Conservation (phyloP, 2,888 invertebrate species). For the Heliothis peltigera region DNA sequence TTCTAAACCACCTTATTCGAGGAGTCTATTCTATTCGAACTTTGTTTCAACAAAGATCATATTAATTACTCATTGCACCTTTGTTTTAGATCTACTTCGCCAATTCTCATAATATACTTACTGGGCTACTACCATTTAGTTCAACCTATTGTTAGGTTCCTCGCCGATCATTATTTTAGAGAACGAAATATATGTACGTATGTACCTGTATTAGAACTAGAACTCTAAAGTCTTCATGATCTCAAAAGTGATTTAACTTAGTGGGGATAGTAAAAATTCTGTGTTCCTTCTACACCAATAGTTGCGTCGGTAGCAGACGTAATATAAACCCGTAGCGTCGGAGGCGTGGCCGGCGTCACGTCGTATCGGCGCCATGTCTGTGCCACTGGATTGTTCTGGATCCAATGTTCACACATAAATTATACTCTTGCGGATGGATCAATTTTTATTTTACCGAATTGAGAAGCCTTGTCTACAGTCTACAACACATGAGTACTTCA, state of each 20-base stretch:
- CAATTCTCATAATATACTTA: slow-evolving; percentile 55
- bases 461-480: slow-evolving; percentile 10
- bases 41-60: slow-evolving; percentile 29
- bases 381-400: slow-evolving; percentile 78
- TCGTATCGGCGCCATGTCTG: slow-evolving; percentile 83
- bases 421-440: slow-evolving; percentile 57
- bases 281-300: slow-evolving; percentile 67
- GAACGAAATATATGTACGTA: slow-evolving; percentile 24
- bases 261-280: slow-evolving; percentile 63
- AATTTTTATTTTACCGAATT: slow-evolving; percentile 48
- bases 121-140: slow-evolving; percentile 43
- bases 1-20: not conserved
- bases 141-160: slow-evolving; percentile 54
- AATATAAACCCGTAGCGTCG: slow-evolving; percentile 75
- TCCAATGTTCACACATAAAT: slow-evolving; percentile 54
- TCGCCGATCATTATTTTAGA: slow-evolving; percentile 36
- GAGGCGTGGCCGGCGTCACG: slow-evolving; percentile 86
- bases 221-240: slow-evolving; percentile 53
- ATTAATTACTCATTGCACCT: slow-evolving; percentile 38
- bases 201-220: slow-evolving; percentile 31
- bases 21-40: slow-evolving; percentile 17
- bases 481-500: slow-evolving; percentile 7
- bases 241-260: slow-evolving; percentile 60
- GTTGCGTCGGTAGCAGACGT: slow-evolving; percentile 71
- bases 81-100: slow-evolving; percentile 55